phyloP scores from a whole-genome alignment of 2,888 invertebrate species.

The Asteroscopus sphinx region DNA sequence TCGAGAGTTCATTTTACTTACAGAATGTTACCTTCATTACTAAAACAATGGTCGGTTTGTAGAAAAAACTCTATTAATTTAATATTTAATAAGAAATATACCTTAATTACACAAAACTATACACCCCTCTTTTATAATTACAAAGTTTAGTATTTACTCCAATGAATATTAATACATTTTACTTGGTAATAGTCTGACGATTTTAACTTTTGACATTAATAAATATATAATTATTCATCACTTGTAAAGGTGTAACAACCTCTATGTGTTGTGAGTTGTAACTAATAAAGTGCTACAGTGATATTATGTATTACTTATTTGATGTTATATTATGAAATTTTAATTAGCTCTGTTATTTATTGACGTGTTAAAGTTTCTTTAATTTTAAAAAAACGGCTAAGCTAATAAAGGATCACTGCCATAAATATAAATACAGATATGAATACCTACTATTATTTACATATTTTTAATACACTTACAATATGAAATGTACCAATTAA shows the following conservation, averaged over 20 bases:
- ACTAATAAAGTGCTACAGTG: slow-evolving; percentile 45
- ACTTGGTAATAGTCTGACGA: slow-evolving; percentile 42
- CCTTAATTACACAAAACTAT: slow-evolving; percentile 15
- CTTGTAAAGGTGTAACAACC: slow-evolving; percentile 61
- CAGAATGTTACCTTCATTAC: slow-evolving; percentile 29
- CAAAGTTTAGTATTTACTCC: slow-evolving; percentile 6
- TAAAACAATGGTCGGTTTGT: slow-evolving; percentile 55
- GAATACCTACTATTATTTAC: too few relatives aligned
- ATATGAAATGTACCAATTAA: too few relatives aligned
- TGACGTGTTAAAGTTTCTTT: too few relatives aligned
- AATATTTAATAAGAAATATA: slow-evolving; percentile 42
- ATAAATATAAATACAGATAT: background rate
- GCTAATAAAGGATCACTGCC: background rate
- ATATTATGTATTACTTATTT: slow-evolving; percentile 5
- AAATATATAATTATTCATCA: slow-evolving; percentile 63
- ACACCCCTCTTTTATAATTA: slow-evolving; percentile 12
- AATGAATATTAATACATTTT: slow-evolving; percentile 43
- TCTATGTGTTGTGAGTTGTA: slow-evolving; percentile 48
- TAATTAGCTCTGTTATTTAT: slow-evolving; percentile 6
- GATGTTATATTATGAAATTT: slow-evolving; percentile 24
- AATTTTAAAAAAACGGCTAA: too few relatives aligned
- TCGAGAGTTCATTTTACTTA: slow-evolving; percentile 40
- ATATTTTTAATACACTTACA: slow-evolving; percentile 1
- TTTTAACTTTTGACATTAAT: slow-evolving; percentile 70
- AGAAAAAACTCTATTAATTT: slow-evolving; percentile 51